Evolutionary conservation across 2,797 vertebrate species (phyloP).

Genomic region (Danionella dracula): DNA sequence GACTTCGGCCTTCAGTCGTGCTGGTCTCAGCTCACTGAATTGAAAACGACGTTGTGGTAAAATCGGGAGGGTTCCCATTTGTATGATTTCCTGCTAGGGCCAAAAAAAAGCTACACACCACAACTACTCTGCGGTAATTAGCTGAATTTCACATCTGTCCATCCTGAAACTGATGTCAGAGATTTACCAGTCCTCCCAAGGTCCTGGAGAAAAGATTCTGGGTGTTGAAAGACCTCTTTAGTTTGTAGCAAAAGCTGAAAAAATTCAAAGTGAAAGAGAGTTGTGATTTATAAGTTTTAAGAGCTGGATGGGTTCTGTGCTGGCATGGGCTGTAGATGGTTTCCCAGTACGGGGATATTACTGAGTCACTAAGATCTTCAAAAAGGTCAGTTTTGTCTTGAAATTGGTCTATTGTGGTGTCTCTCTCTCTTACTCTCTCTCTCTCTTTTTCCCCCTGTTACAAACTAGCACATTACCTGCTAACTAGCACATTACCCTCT

Average conservation of each 20-base stretch:
- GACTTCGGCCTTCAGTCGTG: conserved; percentile 43
- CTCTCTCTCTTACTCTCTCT: no score
- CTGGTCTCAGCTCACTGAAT: conserved; percentile 64
- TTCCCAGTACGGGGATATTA: no score
- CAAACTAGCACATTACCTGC: no score
- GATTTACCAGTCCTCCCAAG: conserved; percentile 41
- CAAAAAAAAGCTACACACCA: conserved; percentile 75
- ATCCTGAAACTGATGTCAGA: conserved; percentile 72
- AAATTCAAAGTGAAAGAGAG: no score
- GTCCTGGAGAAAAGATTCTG: conserved; percentile 16
- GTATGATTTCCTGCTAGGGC: conserved; percentile 68
- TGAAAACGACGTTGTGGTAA: conserved; percentile 68
- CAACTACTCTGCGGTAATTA: conserved; percentile 72
- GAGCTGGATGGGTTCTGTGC: no score
- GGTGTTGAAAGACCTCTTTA: conserved; percentile 7
- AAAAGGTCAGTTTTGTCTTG: no score
- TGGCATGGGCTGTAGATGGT: no score
- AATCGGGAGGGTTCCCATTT: conserved; percentile 46
- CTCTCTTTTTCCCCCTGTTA: no score
- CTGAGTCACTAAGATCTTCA: no score
- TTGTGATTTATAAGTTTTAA: no score
- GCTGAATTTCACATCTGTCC: conserved; percentile 73
- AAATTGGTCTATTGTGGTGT: no score
- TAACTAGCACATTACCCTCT: no score
- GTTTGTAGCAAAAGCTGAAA: conserved; percentile 45